Percentiles rank a stretch among this genome's conserved stretches.
Evolutionary conservation across 1,140 invertebrate genomes (phyloP).

Genomic region (Drosophila pruinosa): DNA sequence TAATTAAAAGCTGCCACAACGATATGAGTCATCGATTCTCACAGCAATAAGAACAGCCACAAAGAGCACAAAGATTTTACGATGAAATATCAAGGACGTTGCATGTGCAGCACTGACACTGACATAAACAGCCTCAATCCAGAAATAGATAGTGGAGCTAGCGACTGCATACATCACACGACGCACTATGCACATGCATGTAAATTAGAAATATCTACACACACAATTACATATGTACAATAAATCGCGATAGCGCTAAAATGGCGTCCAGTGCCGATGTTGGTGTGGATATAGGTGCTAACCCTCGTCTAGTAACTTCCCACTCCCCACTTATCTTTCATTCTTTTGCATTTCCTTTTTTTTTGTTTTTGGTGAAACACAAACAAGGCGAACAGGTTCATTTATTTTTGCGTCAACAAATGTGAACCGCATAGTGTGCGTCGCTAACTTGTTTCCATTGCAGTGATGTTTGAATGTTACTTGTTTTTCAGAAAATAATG

Average conservation of each 20-base stretch:
- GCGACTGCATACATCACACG: constrained; percentile 20
- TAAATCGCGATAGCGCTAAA: constrained; percentile 22
- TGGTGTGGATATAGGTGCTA: constrained; percentile 19
- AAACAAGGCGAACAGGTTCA: constrained; percentile 78
- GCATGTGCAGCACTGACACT: constrained; percentile 48
- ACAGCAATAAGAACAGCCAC: background rate
- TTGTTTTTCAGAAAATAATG: constrained; percentile 57
- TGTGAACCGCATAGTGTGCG: constrained; percentile 38
- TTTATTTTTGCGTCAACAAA: constrained; percentile 59
- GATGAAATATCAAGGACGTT: constrained; percentile 54
- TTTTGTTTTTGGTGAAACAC: constrained; percentile 45
- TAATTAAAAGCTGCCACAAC: constrained; percentile 32
- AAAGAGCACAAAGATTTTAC: constrained; percentile 26
- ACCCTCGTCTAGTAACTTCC: constrained; percentile 47
- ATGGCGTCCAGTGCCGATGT: constrained; percentile 53
- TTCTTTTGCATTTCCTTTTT: constrained; percentile 39
- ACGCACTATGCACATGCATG: background rate
- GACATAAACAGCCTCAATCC: constrained; percentile 34
- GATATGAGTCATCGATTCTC: constrained; percentile 17
- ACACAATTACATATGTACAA: background rate
- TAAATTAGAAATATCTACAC: constrained; percentile 4
- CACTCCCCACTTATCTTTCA: constrained; percentile 44
- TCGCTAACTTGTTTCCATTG: constrained; percentile 41
- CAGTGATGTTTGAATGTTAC: constrained; percentile 68
- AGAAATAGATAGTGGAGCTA: constrained; percentile 44